Percentiles rank a stretch among this genome's conserved stretches.
Evolutionary conservation across 1,140 invertebrate species (phyloP).

Genomic region (Uloborus diversus): DNA sequence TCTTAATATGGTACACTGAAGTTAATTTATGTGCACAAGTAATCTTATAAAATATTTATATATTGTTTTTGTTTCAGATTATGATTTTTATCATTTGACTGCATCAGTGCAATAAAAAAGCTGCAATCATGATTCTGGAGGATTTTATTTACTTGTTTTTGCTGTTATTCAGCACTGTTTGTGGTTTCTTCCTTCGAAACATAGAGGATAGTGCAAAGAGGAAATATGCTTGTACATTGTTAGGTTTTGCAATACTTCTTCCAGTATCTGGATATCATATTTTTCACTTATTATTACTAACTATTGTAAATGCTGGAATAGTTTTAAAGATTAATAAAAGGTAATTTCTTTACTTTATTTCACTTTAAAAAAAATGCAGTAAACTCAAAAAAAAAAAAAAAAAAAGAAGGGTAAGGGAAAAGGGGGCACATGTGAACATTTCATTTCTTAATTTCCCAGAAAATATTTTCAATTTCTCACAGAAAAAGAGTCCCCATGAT

Average conservation of each 20-base stretch:
- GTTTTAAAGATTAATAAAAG: conserved; percentile 25
- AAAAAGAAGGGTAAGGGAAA: background rate
- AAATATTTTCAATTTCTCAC: background rate
- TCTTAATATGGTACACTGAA: no score
- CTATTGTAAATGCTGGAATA: conserved; percentile 25
- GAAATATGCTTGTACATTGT: background rate
- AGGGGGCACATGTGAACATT: background rate
- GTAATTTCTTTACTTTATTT: background rate
- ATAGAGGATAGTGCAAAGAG: background rate
- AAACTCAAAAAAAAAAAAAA: background rate
- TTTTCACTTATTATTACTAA: conserved; percentile 17
- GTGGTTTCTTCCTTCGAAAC: conserved; percentile 20
- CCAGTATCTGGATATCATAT: conserved; percentile 22
- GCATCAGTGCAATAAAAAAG: no score
- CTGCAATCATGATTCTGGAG: conserved; percentile 14
- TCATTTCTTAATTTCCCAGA: background rate
- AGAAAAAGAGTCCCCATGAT: no score
- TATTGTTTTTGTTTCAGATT: no score
- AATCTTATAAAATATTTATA: no score
- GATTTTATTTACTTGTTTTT: conserved; percentile 13
- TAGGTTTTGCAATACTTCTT: conserved; percentile 24
- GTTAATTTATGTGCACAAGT: no score
- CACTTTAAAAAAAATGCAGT: background rate
- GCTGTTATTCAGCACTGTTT: background rate
- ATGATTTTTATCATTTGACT: no score